Evolutionary conservation across 2,113 vertebrate genomes (phyloP), one percentile per base, ranked within the genome.

Genomic region (Forbesichthys papilliferus): DNA sequence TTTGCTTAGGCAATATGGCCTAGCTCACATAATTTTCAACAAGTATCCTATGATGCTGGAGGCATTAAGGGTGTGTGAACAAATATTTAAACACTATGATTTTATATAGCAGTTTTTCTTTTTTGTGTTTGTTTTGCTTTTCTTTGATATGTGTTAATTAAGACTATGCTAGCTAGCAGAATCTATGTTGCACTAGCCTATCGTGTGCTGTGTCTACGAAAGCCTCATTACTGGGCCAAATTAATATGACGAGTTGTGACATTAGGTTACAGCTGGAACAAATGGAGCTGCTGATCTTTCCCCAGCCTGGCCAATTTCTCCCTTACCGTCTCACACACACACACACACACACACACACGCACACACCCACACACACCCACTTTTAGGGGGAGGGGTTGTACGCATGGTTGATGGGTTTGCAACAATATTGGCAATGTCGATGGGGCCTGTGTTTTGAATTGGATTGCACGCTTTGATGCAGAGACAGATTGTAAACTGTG

Each of bases 401-500:
- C 73, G 69, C 64, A 71, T 77, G 73, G 78, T 78, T 76, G 78
- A 84, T 84, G 87, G 87, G 84, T 79, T 83, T 74, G 74, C 78
- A 65, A 75, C 81, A 77, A 88, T 90, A 89, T 90, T 91, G 85
- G 80, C 86, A 84, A 90, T 80, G 85, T 88, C 91, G 88, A 89
- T 87, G 87, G 86, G 86, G 68, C 79, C 84, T 88, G 78, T 89
- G 83, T 89, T 90, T 86, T 89, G 91, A 92, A 94, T 90, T 89
- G 89, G 90, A 92, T 92, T 92, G 88, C 92, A 93, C 87, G 92
- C 90, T 92, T 93, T 93, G 90, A 93, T 93, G 90, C 90, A 90
- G 92, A 90, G 89, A 92, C 92, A 94, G 92, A 94, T 94, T 93
- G 91, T 93, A 92, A 92, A 93, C 90, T 92, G 90, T 91, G 91